Conservation (phyloP, 2,888 invertebrate genomes). For the Ctena decussata region DNA sequence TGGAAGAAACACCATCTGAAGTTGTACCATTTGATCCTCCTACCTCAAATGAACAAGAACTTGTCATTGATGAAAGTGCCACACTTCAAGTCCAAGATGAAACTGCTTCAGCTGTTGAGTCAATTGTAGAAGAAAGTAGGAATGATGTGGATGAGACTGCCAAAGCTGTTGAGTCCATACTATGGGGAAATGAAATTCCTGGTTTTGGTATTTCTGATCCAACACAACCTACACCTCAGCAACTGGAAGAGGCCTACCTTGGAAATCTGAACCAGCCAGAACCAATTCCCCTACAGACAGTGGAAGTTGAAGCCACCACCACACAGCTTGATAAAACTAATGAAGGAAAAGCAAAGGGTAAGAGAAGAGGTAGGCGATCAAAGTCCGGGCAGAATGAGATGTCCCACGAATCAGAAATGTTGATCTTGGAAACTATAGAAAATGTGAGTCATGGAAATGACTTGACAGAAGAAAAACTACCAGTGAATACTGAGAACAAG, state of each 20-base stretch:
- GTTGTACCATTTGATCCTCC: slow-evolving; percentile 62
- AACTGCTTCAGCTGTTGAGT: slow-evolving; percentile 61
- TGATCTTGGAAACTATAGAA: slow-evolving; percentile 4
- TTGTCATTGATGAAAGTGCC: slow-evolving; percentile 71
- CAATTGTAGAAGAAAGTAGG: slow-evolving; percentile 50
- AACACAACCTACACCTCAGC: slow-evolving; percentile 56
- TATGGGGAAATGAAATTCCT: slow-evolving; percentile 52
- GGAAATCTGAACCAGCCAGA: slow-evolving; percentile 45
- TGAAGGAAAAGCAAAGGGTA: slow-evolving; percentile 46
- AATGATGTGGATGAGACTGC: slow-evolving; percentile 64
- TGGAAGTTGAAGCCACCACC: slow-evolving; percentile 50
- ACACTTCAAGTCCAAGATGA: slow-evolving; percentile 70
- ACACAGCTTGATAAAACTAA: slow-evolving; percentile 33
- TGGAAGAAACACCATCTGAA: slow-evolving; percentile 56
- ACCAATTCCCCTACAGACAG: slow-evolving; percentile 53
- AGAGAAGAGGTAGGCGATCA: slow-evolving; percentile 45
- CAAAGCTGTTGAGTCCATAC: slow-evolving; percentile 62
- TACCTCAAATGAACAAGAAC: slow-evolving; percentile 61
- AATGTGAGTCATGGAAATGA: slow-evolving; percentile 18
- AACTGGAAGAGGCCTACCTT: slow-evolving; percentile 55
- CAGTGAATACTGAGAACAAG: neutral
- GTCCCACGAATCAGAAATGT: neutral
- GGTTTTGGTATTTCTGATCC: slow-evolving; percentile 55
- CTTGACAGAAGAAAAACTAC: neutral
- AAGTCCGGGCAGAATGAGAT: slow-evolving; percentile 54